These are phyloP conservation scores for Cheilosia grossa DNA, from an alignment of 2,888 invertebrate genomes.

Conservation along the genomic window DNA sequence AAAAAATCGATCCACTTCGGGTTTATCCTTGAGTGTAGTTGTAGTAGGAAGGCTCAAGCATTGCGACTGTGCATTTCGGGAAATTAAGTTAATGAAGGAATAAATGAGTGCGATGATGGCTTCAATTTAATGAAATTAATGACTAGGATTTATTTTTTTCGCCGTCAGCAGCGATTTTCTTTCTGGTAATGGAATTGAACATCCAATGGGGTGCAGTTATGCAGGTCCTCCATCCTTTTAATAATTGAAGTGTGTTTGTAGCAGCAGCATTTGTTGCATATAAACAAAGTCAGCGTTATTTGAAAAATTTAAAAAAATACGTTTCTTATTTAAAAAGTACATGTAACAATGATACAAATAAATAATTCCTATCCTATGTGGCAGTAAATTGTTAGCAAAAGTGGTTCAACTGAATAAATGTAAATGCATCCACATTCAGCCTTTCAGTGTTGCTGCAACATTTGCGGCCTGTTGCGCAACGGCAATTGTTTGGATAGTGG, in stretches of 20 bases:
- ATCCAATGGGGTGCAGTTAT: neutral
- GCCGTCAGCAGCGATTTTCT: constrained; percentile 8
- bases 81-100: constrained; percentile 76
- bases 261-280: too few relatives aligned
- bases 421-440: neutral
- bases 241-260: neutral
- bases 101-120: constrained; percentile 75
- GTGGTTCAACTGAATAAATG: neutral
- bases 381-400: too few relatives aligned
- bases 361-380: too few relatives aligned
- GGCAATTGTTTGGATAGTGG: constrained; percentile 77
- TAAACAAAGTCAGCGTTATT: too few relatives aligned
- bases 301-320: too few relatives aligned
- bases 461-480: constrained; percentile 79
- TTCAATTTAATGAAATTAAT: constrained; percentile 72
- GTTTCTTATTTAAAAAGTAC: too few relatives aligned
- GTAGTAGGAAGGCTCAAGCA: constrained; percentile 18
- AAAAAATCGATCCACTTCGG: constrained; percentile 40
- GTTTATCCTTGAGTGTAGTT: constrained; percentile 19
- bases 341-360: too few relatives aligned
- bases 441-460: constrained; percentile 57
- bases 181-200: constrained; percentile 13
- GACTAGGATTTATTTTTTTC: constrained; percentile 41
- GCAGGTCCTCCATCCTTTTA: neutral
- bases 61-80: constrained; percentile 72